These are phyloP conservation scores for Gisinianus flammeolus DNA, from an alignment of 2,888 invertebrate genomes.

Conservation along the genomic window DNA sequence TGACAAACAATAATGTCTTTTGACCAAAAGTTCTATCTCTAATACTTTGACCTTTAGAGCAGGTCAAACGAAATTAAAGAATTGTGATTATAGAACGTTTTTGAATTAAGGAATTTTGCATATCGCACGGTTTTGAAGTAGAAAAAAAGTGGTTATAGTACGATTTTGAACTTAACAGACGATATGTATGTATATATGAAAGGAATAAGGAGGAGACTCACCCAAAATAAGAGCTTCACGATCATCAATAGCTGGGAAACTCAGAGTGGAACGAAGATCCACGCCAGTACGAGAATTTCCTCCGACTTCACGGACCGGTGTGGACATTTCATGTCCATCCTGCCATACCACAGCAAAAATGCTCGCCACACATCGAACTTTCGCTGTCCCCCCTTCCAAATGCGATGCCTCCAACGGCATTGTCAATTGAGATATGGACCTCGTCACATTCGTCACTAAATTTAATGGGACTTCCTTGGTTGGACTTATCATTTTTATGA, in stretches of 20 bases:
- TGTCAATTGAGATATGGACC: constrained; percentile 22
- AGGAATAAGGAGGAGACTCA: constrained; percentile 1
- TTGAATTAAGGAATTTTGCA: no score
- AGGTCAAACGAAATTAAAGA: no score
- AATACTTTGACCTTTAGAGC: no score
- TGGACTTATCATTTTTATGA: constrained; percentile 21
- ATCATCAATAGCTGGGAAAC: constrained; percentile 24
- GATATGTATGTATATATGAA: no score
- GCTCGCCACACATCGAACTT: constrained; percentile 30
- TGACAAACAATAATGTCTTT: no score
- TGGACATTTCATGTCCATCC: not conserved
- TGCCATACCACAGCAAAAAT: constrained; percentile 6
- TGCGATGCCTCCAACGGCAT: constrained; percentile 33
- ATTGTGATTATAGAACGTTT: no score
- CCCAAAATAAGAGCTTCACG: constrained; percentile 31
- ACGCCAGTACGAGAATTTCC: constrained; percentile 12
- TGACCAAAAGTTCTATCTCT: no score
- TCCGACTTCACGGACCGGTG: no score
- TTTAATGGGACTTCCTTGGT: not conserved
- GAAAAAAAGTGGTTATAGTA: no score
- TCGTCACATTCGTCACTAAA: constrained; percentile 23
- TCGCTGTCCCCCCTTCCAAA: constrained; percentile 34
- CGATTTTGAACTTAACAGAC: no score
- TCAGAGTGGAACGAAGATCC: constrained; percentile 22
- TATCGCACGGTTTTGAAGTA: no score